phyloP scores from a whole-genome alignment of 2,888 invertebrate genomes.

The Spilosoma lubricipeda region DNA sequence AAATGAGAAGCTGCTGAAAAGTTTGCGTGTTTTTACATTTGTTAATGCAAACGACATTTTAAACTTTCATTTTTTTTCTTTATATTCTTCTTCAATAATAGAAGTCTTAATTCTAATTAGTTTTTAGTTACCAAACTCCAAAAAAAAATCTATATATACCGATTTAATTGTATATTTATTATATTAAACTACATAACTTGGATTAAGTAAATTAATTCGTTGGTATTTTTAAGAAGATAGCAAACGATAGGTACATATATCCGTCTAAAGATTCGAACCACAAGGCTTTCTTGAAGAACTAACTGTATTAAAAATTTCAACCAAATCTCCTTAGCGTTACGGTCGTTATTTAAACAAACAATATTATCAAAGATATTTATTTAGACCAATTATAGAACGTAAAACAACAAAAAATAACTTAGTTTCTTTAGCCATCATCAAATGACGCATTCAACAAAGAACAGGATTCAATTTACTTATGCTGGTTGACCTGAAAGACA shows the following conservation, averaged over 20 bases:
- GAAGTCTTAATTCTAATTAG: not conserved
- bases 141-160: no score
- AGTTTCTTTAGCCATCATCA: not conserved
- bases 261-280: not conserved
- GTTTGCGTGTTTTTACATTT: not conserved
- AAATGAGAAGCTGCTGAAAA: no score
- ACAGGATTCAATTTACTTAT: not conserved
- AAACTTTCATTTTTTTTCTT: no score
- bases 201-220: no score
- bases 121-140: not conserved
- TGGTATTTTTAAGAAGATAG: not conserved
- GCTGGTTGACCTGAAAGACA: not conserved
- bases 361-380: not conserved
- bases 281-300: not conserved
- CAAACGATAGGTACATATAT: not conserved
- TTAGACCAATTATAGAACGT: not conserved
- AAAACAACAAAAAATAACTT: not conserved
- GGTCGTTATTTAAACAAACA: no score
- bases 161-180: no score
- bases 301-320: not conserved
- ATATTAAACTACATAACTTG: no score
- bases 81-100: not conserved
- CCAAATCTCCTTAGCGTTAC: not conserved
- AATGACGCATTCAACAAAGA: not conserved
- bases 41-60: no score